Evolutionary conservation across 2,888 invertebrate genomes (phyloP).

Genomic region (Nemotelus pantherinus): DNA sequence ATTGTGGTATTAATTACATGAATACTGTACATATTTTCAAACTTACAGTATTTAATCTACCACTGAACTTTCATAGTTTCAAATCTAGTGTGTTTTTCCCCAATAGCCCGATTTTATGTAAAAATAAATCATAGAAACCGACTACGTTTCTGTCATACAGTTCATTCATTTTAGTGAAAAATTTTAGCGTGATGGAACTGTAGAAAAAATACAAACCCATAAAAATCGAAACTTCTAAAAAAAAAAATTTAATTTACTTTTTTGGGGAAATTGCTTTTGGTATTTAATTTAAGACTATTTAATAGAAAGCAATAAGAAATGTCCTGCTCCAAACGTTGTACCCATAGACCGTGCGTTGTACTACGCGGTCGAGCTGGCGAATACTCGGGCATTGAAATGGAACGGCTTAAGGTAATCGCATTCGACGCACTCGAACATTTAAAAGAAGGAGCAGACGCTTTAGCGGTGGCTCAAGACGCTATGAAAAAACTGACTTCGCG

Average conservation of each 20-base stretch:
- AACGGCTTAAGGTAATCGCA: not conserved
- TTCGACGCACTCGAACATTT: not conserved
- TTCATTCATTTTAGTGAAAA: not conserved
- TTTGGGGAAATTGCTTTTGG: not conserved
- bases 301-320: not conserved
- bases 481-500: not conserved
- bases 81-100: no score
- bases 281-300: not conserved
- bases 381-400: not conserved
- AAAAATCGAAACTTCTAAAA: not conserved
- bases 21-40: no score
- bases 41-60: no score
- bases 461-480: not conserved
- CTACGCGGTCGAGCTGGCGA: not conserved
- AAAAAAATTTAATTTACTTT: not conserved
- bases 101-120: no score
- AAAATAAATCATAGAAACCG: no score
- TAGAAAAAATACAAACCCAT: not conserved
- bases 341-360: not conserved
- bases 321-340: not conserved
- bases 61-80: no score
- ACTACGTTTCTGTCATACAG: not conserved
- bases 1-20: no score
- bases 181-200: not conserved
- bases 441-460: not conserved